Percentiles rank a stretch among this genome's conserved stretches.
These are phyloP conservation scores for Myotis lucifugus DNA, from an alignment of 2,113 vertebrate genomes.

Conservation along the genomic window DNA sequence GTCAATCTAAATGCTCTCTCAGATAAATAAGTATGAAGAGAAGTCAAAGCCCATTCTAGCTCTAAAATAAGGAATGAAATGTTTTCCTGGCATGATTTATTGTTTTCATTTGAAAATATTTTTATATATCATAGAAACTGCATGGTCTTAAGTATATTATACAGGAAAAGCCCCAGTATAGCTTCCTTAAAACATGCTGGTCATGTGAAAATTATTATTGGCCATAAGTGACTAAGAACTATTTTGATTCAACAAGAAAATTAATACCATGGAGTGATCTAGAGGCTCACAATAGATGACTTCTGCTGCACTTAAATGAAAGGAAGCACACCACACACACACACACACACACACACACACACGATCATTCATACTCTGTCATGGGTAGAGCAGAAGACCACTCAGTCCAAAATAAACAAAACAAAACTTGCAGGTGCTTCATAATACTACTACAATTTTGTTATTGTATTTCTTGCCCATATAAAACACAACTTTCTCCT, in stretches of 20 bases:
- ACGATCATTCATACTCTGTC: neutral
- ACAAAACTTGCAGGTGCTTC: neutral
- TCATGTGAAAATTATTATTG: slow-evolving; percentile 22
- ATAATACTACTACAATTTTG: neutral
- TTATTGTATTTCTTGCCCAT: neutral
- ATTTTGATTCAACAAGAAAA: slow-evolving; percentile 8
- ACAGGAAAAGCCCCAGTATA: neutral
- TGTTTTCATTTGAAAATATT: slow-evolving; percentile 41
- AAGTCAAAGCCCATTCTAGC: neutral
- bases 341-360: accelerated
- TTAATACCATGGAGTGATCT: neutral
- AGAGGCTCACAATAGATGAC: neutral
- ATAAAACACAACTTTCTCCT: neutral
- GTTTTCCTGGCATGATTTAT: slow-evolving; percentile 16
- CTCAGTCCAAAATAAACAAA: neutral
- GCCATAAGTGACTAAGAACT: neutral
- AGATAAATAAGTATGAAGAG: neutral
- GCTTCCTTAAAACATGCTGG: neutral
- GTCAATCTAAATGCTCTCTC: neutral
- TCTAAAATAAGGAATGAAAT: slow-evolving; percentile 43
- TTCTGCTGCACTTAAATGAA: neutral
- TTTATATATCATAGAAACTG: slow-evolving; percentile 1
- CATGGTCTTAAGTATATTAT: neutral
- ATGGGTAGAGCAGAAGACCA: neutral
- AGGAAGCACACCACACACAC: neutral